Evolutionary conservation across 2,113 vertebrate species (phyloP).

Genomic region (Cochlearius cochlearius): DNA sequence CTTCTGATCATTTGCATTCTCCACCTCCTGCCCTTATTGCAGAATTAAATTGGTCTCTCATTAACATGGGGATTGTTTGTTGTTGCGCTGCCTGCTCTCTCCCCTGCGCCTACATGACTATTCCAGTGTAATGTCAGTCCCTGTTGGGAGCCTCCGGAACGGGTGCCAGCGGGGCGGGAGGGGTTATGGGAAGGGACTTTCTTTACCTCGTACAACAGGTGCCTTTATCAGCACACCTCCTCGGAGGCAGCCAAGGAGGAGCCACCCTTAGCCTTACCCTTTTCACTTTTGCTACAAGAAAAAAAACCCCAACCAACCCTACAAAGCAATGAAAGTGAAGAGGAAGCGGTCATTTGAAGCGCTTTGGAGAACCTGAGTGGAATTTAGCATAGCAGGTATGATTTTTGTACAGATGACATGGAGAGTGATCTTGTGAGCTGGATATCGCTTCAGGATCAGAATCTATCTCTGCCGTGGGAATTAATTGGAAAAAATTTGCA

Average conservation of each 20-base stretch:
- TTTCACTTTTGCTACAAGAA: background rate
- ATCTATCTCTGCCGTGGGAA: background rate
- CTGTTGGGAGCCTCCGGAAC: constrained; percentile 50
- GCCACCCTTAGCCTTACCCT: background rate
- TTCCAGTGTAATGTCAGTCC: background rate
- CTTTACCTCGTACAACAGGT: constrained; percentile 68
- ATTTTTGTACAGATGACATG: background rate
- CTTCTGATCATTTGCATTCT: background rate
- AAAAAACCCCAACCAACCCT: background rate
- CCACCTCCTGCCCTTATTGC: background rate
- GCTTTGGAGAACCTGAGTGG: background rate
- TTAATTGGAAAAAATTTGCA: background rate
- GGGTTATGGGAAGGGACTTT: constrained; percentile 55
- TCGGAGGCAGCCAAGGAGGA: background rate
- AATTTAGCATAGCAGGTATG: constrained; percentile 27
- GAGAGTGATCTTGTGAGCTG: background rate
- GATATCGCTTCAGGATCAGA: background rate
- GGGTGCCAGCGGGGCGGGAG: constrained; percentile 40
- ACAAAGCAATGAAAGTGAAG: background rate
- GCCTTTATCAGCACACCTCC: constrained; percentile 58
- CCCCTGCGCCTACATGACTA: background rate
- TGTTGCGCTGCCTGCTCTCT: background rate
- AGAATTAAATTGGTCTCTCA: background rate
- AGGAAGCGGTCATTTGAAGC: background rate
- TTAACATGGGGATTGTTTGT: constrained; percentile 15